Evolutionary conservation across 2,797 vertebrate species (phyloP), one percentile per base, ranked within the genome.

Genomic region (Acanthurus tractus): DNA sequence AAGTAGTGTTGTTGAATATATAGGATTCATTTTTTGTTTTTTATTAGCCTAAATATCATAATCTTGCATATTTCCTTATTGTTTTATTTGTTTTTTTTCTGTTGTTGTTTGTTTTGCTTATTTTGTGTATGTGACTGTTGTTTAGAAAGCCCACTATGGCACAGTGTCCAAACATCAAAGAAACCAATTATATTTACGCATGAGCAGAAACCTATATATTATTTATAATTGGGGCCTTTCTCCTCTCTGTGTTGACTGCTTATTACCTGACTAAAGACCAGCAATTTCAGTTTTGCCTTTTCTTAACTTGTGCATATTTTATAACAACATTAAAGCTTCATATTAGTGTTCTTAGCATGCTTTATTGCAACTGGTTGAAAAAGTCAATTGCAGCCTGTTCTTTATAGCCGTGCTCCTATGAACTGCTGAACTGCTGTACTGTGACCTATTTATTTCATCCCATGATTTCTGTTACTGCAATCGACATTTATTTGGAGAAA

Each of bases 291-390:
- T 59, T 58, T 29, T 74, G 46, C 61, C 70, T 62, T 72, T 77
- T 66, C 75, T 65, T 63, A 81, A 76, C 55, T 65, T 49, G 23
- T 82, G 72, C 76, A 84, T 80, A 85, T 76, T 85, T 87, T 54
- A 82, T 82, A 70, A 69, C 63, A 23, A 13, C 9, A 17, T 67
- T 79, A 58, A 64, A 66, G 78, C 68, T 66, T 79, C 57, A 70
- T 73, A 75, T 72, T 70, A 72, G 78, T 67, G 52, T 77, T 84
- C 82, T 81, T 75, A 38, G 15, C 34, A 42, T 79, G 72, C 73
- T 76, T 84, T 79, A 83, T 81, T 90, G 70, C 70, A 78, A 62
- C 74, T 70, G 50, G 36, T 70, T 71, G 36, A 52, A 76, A 63
- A 62, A 66, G 69, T 76, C 34, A 22, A 53, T 66, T 72, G 36